phyloP scores from a whole-genome alignment of 2,113 vertebrate genomes.

The Labrus mixtus region DNA sequence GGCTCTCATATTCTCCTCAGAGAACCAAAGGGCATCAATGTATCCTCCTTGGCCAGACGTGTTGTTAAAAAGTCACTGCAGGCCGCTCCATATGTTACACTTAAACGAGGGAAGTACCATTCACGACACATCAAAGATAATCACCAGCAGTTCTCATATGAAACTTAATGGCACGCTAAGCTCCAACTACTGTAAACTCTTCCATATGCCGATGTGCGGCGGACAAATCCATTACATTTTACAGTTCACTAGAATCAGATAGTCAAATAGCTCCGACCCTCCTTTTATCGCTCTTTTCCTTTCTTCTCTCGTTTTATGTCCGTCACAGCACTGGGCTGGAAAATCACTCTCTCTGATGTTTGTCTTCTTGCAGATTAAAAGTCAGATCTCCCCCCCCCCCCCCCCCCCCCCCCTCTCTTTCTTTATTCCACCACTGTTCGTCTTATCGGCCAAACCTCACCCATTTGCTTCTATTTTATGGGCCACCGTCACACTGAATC shows the following conservation, averaged over 20 bases:
- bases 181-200: constrained; percentile 60
- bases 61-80: not conserved
- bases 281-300: constrained; percentile 46
- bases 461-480: constrained; percentile 66
- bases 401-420: constrained; percentile 5
- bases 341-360: constrained; percentile 76
- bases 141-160: constrained; percentile 22
- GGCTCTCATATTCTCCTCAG: not conserved
- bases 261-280: constrained; percentile 38
- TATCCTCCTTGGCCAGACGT: not conserved
- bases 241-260: constrained; percentile 59
- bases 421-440: constrained; percentile 26
- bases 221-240: constrained; percentile 66
- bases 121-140: constrained; percentile 33
- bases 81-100: constrained; percentile 32
- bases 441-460: constrained; percentile 32
- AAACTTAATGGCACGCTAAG: constrained; percentile 47
- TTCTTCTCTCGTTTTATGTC: constrained; percentile 45
- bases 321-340: constrained; percentile 64
- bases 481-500: constrained; percentile 64
- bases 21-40: not conserved
- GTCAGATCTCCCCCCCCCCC: constrained; percentile 56
- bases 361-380: constrained; percentile 76
- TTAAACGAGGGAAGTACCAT: constrained; percentile 30
- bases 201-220: constrained; percentile 57